Conservation (phyloP, 2,888 invertebrate species). For the Chrysolina haemoptera region DNA sequence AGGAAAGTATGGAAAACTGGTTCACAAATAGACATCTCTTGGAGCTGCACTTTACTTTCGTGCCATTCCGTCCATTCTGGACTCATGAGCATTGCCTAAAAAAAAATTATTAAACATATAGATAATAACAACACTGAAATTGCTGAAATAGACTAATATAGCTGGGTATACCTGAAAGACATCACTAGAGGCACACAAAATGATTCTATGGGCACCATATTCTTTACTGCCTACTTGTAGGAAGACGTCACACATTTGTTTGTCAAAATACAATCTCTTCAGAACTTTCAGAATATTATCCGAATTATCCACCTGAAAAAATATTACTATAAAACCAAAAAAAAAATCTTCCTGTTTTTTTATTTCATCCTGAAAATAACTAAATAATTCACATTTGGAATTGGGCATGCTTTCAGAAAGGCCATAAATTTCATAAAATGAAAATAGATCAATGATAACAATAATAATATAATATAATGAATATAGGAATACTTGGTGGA, state of each 20-base stretch:
- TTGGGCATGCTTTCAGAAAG: too few relatives aligned
- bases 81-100: conserved; percentile 93
- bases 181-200: conserved; percentile 94
- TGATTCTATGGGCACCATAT: conserved; percentile 91
- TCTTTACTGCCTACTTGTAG: conserved; percentile 86
- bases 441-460: too few relatives aligned
- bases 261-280: conserved; percentile 86
- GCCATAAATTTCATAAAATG: too few relatives aligned
- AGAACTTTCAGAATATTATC: conserved; percentile 86
- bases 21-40: conserved; percentile 89
- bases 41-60: conserved; percentile 85
- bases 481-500: too few relatives aligned
- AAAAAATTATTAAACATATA: conserved; percentile 22
- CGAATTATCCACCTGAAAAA: conserved; percentile 87
- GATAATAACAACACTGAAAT: neutral
- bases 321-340: neutral
- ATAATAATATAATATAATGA: too few relatives aligned
- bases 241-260: conserved; percentile 91
- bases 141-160: neutral
- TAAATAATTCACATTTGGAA: too few relatives aligned
- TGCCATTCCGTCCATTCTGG: conserved; percentile 94
- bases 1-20: conserved; percentile 91
- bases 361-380: too few relatives aligned
- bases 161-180: conserved; percentile 84
- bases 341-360: too few relatives aligned